phyloP scores from a whole-genome alignment of 2,113 vertebrate species.

The Gracilinanus agilis region DNA sequence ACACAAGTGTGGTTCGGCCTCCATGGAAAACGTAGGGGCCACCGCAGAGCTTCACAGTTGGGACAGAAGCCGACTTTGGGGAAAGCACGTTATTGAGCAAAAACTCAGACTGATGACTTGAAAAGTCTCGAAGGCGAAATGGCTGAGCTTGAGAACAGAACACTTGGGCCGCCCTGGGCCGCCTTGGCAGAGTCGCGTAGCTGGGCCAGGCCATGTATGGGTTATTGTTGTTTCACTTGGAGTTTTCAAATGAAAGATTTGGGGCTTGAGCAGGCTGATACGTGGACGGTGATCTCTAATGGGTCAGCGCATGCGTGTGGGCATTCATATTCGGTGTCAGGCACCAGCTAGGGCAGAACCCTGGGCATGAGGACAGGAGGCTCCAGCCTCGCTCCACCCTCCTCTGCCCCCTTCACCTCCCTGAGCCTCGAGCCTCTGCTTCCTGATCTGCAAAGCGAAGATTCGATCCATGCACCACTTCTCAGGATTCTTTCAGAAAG shows the following conservation, averaged over 20 bases:
- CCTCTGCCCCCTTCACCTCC: not conserved
- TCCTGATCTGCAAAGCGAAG: not conserved
- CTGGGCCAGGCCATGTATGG: not conserved
- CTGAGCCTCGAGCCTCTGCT: not conserved
- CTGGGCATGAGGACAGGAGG: not conserved
- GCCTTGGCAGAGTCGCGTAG: constrained; percentile 2
- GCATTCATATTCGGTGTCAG: not conserved
- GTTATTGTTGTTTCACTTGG: constrained; percentile 15
- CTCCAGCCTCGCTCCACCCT: not conserved
- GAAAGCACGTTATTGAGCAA: not conserved
- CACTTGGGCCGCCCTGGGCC: constrained; percentile 20
- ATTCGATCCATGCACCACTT: not conserved
- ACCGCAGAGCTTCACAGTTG: constrained; percentile 17
- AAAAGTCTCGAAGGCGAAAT: not conserved
- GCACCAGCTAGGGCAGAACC: not conserved
- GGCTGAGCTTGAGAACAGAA: constrained; percentile 15
- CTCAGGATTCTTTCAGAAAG: not conserved
- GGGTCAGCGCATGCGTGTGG: too few species aligned
- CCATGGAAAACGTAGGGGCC: not conserved
- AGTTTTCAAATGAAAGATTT: constrained; percentile 33
- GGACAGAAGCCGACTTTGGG: not conserved
- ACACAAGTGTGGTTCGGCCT: not conserved
- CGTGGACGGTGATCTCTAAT: not conserved
- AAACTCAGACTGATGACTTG: not conserved
- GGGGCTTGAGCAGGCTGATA: not conserved